A percentile compares a stretch with the other conserved stretches of the same genome.
These are phyloP conservation scores for Fringilla coelebs DNA, from an alignment of 2,797 vertebrate species.

Conservation along the genomic window DNA sequence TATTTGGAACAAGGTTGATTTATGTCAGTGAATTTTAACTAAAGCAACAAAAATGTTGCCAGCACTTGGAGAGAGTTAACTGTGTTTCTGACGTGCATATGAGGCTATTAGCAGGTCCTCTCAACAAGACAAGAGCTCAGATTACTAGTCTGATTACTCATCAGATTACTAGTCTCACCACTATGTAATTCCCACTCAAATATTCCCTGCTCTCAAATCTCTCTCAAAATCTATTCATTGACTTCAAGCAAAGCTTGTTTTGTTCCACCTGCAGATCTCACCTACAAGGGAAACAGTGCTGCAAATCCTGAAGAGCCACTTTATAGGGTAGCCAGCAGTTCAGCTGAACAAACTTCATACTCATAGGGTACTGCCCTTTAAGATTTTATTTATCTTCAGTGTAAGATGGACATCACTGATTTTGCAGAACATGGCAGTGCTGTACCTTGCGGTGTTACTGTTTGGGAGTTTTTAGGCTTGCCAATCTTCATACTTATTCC, in stretches of 20 bases:
- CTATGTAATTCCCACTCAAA: background rate
- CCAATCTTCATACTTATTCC: background rate
- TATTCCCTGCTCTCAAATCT: background rate
- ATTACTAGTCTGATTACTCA: background rate
- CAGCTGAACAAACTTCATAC: background rate
- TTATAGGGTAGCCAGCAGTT: background rate
- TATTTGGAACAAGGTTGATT: conserved; percentile 13
- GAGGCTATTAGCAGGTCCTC: background rate
- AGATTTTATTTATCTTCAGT: background rate
- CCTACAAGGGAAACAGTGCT: background rate
- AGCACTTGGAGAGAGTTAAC: background rate
- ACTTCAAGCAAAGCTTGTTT: background rate
- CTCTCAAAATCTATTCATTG: background rate
- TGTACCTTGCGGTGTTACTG: background rate
- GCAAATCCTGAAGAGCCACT: background rate
- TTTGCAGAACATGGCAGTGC: background rate
- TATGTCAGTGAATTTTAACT: background rate
- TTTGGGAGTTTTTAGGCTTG: background rate
- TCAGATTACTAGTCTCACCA: background rate
- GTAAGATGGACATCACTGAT: background rate
- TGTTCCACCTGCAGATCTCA: background rate
- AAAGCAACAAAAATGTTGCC: background rate
- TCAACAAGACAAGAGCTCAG: background rate
- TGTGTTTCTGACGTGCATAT: background rate
- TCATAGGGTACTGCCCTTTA: background rate